phyloP scores from a whole-genome alignment of 2,797 vertebrate genomes.

The Macropodus opercularis region DNA sequence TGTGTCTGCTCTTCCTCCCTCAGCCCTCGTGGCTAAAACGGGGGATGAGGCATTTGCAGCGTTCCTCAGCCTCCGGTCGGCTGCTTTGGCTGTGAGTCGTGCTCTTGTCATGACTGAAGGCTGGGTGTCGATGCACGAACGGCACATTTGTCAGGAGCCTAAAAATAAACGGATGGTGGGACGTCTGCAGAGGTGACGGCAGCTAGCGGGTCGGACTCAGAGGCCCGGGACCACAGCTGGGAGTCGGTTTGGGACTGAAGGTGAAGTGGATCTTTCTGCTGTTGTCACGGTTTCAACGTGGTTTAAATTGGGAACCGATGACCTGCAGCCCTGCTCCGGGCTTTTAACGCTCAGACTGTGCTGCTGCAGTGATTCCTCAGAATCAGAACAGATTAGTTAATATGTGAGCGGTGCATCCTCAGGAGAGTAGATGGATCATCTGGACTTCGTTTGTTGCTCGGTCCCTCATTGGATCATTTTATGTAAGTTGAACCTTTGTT shows the following conservation, averaged over 20 bases:
- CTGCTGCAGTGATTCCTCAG: neutral
- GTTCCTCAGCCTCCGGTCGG: constrained; percentile 46
- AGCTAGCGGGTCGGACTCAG: neutral
- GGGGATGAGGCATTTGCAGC: constrained; percentile 39
- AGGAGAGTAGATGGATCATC: too few species aligned
- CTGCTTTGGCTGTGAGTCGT: constrained; percentile 44
- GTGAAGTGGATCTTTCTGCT: neutral
- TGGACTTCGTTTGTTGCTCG: too few species aligned
- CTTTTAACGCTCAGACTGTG: neutral
- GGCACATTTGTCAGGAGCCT: constrained; percentile 27
- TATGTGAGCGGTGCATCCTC: too few species aligned
- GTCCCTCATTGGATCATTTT: too few species aligned
- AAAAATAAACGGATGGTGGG: constrained; percentile 17
- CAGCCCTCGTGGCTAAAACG: constrained; percentile 32
- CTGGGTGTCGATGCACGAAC: constrained; percentile 20
- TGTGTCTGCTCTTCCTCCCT: constrained; percentile 5
- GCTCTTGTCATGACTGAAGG: constrained; percentile 7
- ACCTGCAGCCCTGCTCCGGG: neutral
- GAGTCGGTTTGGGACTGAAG: neutral
- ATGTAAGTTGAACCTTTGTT: too few species aligned
- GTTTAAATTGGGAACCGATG: constrained; percentile 24
- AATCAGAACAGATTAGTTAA: too few species aligned
- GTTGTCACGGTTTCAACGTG: constrained; percentile 37
- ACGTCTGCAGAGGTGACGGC: constrained; percentile 16
- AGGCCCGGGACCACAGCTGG: neutral